phyloP scores from a whole-genome alignment of 2,113 vertebrate genomes.

The Oenanthe oenanthe region DNA sequence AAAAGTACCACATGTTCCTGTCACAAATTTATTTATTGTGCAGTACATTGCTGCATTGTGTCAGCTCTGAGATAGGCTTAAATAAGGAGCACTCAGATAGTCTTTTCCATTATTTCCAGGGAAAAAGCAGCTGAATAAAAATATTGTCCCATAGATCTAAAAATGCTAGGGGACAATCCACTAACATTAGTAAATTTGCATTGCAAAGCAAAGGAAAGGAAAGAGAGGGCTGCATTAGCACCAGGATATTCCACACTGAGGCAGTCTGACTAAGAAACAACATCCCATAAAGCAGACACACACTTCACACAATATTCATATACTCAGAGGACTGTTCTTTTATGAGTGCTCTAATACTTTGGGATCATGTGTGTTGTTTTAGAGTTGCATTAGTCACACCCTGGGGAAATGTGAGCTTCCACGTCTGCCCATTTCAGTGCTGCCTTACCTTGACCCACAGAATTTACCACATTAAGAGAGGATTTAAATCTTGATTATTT shows the following conservation, averaged over 20 bases:
- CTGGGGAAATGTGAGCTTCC: conserved; percentile 40
- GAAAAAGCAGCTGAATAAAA: background rate
- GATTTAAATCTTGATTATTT: conserved; percentile 50
- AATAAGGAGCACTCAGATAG: background rate
- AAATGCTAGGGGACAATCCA: background rate
- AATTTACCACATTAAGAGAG: conserved; percentile 42
- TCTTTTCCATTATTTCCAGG: background rate
- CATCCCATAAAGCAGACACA: background rate
- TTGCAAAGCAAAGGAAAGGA: background rate
- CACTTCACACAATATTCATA: background rate
- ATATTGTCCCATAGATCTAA: background rate
- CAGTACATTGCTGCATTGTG: background rate
- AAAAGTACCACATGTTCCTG: background rate
- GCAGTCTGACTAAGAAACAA: background rate
- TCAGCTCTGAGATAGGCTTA: background rate
- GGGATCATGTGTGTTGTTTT: conserved; percentile 39
- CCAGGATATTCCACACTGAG: background rate
- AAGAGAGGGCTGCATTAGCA: background rate
- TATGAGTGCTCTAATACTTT: conserved; percentile 37
- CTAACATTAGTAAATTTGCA: background rate
- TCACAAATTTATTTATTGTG: background rate
- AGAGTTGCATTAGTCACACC: conserved; percentile 49
- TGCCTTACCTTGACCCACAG: background rate
- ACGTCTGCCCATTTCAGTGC: background rate
- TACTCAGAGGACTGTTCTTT: conserved; percentile 27